Evolutionary conservation across 2,797 vertebrate genomes (phyloP), one percentile per base, ranked within the genome.

Genomic region (Darevskia mixta): DNA sequence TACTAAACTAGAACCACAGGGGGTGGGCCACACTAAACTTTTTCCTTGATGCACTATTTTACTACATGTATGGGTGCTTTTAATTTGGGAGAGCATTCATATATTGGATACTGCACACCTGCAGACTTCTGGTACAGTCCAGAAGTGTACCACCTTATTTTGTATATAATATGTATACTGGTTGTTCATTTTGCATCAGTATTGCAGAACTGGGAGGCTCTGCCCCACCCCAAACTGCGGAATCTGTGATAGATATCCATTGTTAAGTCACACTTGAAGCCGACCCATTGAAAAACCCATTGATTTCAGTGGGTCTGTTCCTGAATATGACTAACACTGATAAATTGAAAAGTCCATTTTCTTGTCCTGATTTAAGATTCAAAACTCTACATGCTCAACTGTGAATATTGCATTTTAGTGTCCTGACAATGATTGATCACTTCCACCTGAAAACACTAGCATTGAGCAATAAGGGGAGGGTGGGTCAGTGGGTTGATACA

Each of bases 391-490:
- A 73, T 89, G 90, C 89, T 91, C 88, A 94, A 32, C 2, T 69
- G 41, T 82, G 75, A 88, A 66, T 35, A 45, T 67, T 71, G 76
- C 88, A 88, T 87, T 75, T 92, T 79, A 79, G 69, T 88, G 90
- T 95, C 90, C 66, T 87, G 35, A 13, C 85, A 91, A 89, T 55
- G 41, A 85, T 90, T 91, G 82, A 82, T 83, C 88, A 15, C 93
- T 86, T 89, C 93, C 88, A 85, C 76, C 79, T 94, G 72, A 93
- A 91, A 95, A 82, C 90, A 81, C 88, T 93, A 94, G 87, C 95
- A 88, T 92, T 92, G 90, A 95, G 94, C 95, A 97, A 86, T 96
- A 96, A 93, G 38, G 67, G 5, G 20, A 13, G 32, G 38, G n/a
- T n/a, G 13, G 93, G 17, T 94, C 86, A 88, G 66, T 94, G 29